phyloP scores from a whole-genome alignment of 2,113 vertebrate genomes.

The Verasper variegatus region DNA sequence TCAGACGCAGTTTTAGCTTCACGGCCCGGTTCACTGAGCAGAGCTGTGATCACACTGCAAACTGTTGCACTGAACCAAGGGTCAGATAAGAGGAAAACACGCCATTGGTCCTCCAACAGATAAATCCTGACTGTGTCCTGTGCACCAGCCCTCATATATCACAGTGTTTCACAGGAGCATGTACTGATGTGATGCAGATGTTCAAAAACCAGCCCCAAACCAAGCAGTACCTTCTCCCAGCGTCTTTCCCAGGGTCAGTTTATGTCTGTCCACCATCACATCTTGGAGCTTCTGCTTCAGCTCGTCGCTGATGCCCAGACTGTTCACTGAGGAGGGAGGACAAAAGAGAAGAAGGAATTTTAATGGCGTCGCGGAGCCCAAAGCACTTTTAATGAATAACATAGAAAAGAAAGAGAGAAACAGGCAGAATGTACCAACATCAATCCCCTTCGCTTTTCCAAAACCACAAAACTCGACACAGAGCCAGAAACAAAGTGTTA shows the following conservation, averaged over 20 bases:
- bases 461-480: constrained; percentile 24
- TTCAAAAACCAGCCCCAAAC: neutral
- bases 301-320: constrained; percentile 91
- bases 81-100: constrained; percentile 9
- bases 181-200: too few relatives aligned
- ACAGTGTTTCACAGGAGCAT: too few relatives aligned
- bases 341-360: constrained; percentile 3
- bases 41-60: neutral
- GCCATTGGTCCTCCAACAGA: neutral
- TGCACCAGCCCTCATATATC: too few relatives aligned
- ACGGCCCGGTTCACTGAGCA: neutral
- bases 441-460: neutral
- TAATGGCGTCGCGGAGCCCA: neutral
- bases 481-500: constrained; percentile 34
- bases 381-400: constrained; percentile 32
- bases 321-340: constrained; percentile 85
- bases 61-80: neutral
- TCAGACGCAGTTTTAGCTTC: constrained; percentile 1
- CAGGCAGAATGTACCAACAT: constrained; percentile 12
- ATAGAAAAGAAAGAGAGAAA: constrained; percentile 24
- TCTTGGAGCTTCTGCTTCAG: constrained; percentile 92
- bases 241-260: constrained; percentile 91
- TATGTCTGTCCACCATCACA: constrained; percentile 93
- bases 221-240: constrained; percentile 87
- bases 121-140: neutral